Evolutionary conservation across 2,113 vertebrate genomes (phyloP).

Genomic region (Puffinus mauretanicus): DNA sequence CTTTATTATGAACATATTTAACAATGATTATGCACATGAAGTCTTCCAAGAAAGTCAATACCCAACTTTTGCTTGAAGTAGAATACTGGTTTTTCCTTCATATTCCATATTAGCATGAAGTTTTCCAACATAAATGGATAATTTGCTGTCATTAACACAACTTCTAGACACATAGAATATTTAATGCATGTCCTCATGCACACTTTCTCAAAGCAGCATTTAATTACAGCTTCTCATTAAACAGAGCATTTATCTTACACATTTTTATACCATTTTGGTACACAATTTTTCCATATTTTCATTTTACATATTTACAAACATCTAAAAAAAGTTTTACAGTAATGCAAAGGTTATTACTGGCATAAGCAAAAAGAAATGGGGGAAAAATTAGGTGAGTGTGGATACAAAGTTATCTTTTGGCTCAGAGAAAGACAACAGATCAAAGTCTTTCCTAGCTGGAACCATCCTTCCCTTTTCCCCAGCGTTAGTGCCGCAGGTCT

Average conservation of each 20-base stretch:
- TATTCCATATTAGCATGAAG: background rate
- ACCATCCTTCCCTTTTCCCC: background rate
- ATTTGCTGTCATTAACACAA: slow-evolving; percentile 4
- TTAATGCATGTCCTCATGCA: slow-evolving; percentile 31
- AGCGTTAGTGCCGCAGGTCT: background rate
- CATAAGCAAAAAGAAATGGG: slow-evolving; percentile 20
- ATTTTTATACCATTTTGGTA: slow-evolving; percentile 43
- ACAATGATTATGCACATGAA: slow-evolving; percentile 42
- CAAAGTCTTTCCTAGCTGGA: background rate
- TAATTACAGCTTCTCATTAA: slow-evolving; percentile 47
- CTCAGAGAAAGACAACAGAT: background rate
- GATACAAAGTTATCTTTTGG: slow-evolving; percentile 1
- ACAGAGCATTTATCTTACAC: slow-evolving; percentile 49
- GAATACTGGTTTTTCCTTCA: slow-evolving; percentile 34
- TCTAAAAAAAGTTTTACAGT: slow-evolving; percentile 66
- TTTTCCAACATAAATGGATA: background rate
- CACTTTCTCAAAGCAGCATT: slow-evolving; percentile 27
- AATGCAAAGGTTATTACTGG: slow-evolving; percentile 44
- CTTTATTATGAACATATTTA: slow-evolving; percentile 61
- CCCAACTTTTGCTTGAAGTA: slow-evolving; percentile 20
- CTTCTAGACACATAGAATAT: background rate
- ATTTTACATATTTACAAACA: slow-evolving; percentile 72
- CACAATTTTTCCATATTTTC: slow-evolving; percentile 27
- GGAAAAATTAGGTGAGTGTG: background rate
- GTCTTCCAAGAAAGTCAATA: background rate